A percentile compares a stretch with the other conserved stretches of the same genome.
Conservation (phyloP, 2,113 vertebrate genomes). For the Rhinogobius similis region DNA sequence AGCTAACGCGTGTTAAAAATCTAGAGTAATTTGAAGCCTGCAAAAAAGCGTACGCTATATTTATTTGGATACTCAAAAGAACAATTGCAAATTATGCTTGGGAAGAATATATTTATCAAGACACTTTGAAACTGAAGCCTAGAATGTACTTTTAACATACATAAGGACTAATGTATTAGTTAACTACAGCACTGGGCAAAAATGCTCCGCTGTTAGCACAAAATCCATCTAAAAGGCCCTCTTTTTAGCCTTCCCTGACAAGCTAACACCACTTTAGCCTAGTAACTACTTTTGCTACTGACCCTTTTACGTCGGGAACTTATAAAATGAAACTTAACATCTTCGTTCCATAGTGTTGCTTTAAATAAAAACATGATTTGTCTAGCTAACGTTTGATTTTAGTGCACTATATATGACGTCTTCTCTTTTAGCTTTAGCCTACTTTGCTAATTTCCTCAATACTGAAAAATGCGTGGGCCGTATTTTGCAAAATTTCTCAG, state of each 20-base stretch:
- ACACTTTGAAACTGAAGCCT: neutral
- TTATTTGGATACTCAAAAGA: neutral
- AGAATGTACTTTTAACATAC: neutral
- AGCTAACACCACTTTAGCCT: too few species aligned
- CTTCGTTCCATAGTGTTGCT: slow-evolving; percentile 11
- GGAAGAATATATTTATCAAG: neutral
- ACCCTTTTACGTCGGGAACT: slow-evolving; percentile 10
- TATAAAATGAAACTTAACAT: neutral
- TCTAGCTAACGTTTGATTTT: slow-evolving; percentile 33
- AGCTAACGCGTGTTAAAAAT: neutral
- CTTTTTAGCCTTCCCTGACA: neutral
- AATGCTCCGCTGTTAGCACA: neutral
- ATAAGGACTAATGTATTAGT: neutral
- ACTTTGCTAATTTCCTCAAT: slow-evolving; percentile 28
- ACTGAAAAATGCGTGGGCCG: slow-evolving; percentile 46
- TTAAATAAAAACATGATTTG: slow-evolving; percentile 25
- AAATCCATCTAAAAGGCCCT: neutral
- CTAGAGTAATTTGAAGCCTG: neutral
- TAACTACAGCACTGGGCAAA: neutral
- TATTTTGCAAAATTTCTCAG: slow-evolving; percentile 58
- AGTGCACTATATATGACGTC: slow-evolving; percentile 32
- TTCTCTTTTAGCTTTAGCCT: slow-evolving; percentile 40
- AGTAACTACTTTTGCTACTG: neutral
- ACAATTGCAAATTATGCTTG: neutral
- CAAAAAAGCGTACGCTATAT: neutral